phyloP scores from a whole-genome alignment of 1,140 invertebrate species.

The Halyomorpha halys region DNA sequence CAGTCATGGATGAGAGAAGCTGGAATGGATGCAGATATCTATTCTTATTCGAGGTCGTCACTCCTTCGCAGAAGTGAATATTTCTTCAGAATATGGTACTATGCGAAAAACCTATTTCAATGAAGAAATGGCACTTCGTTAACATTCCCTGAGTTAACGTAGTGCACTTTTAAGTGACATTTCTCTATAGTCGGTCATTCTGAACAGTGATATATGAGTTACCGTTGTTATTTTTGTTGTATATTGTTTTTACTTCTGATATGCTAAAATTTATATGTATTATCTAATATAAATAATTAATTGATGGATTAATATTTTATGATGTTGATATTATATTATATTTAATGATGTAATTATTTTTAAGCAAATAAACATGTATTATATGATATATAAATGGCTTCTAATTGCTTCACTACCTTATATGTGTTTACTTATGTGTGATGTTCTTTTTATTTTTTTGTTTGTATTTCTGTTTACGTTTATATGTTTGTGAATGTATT shows the following conservation, averaged over 20 bases:
- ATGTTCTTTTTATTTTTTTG: too few species aligned
- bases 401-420: too few species aligned
- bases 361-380: too few species aligned
- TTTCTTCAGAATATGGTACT: conserved; percentile 87
- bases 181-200: conserved; percentile 3
- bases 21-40: conserved; percentile 86
- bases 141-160: conserved; percentile 27
- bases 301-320: too few species aligned
- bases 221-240: conserved; percentile 11
- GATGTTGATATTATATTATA: too few species aligned
- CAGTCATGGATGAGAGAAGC: conserved; percentile 83
- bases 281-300: too few species aligned
- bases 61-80: conserved; percentile 78
- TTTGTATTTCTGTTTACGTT: too few species aligned
- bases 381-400: too few species aligned
- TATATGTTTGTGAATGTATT: too few species aligned
- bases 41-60: conserved; percentile 70
- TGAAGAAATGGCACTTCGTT: conserved; percentile 36
- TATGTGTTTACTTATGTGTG: too few species aligned
- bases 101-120: conserved; percentile 70
- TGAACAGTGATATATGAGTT: conserved; percentile 11
- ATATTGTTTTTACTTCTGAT: conserved; percentile 7
- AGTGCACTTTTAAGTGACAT: background rate
- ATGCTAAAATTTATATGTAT: background rate
- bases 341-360: too few species aligned